These are phyloP conservation scores for Meghimatium bilineatum DNA, from an alignment of 2,888 invertebrate species.

Conservation along the genomic window DNA sequence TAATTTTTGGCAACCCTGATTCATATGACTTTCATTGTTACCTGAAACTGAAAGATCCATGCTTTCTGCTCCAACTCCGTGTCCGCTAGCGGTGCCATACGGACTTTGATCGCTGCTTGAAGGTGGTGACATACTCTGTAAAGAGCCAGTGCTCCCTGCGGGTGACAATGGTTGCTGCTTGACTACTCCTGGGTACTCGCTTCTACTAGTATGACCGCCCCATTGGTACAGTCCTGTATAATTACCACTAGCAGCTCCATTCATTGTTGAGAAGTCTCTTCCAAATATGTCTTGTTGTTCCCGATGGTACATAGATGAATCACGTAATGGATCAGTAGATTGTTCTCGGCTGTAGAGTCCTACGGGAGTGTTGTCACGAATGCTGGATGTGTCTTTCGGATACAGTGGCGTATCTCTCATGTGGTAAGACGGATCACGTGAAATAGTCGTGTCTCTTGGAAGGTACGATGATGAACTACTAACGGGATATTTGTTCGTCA, in stretches of 20 bases:
- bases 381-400: constrained; percentile 5
- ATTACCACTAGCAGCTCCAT: not conserved
- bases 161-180: constrained; percentile 73
- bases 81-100: constrained; percentile 52
- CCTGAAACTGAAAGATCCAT: constrained; percentile 71
- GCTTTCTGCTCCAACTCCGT: constrained; percentile 58
- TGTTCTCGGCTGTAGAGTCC: constrained; percentile 2
- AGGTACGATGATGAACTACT: constrained; percentile 29
- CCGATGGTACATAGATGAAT: constrained; percentile 28
- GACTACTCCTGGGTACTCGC: constrained; percentile 55
- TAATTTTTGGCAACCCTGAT: no score
- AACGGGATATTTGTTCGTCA: constrained; percentile 38
- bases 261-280: constrained; percentile 49
- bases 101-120: constrained; percentile 68
- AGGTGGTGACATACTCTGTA: constrained; percentile 73
- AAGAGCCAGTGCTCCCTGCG: constrained; percentile 73
- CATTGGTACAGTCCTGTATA: constrained; percentile 37
- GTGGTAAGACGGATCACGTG: constrained; percentile 30
- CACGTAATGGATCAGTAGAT: constrained; percentile 8
- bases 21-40: no score
- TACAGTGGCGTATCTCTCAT: constrained; percentile 38
- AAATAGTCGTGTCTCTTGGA: constrained; percentile 2
- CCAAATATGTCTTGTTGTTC: constrained; percentile 58
- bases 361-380: constrained; percentile 7
- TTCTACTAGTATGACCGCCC: constrained; percentile 18